Evolutionary conservation across 2,797 vertebrate genomes (phyloP), one percentile per base, ranked within the genome.

Genomic region (Crossoptilon crossoptilon): DNA sequence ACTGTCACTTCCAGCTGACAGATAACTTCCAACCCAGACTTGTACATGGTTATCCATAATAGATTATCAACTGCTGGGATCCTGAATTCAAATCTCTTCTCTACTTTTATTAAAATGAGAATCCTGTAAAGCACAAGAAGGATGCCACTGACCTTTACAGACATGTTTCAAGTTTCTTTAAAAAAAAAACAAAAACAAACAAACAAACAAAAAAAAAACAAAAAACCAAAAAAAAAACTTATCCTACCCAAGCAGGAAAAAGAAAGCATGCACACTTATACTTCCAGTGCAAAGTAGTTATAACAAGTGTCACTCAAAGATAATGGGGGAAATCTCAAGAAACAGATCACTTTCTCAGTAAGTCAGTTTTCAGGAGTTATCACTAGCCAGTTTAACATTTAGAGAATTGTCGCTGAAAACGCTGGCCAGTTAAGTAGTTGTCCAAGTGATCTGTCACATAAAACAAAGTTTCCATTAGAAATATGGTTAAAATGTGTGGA

Each of bases 401-500:
- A 67, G 46, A 56, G 8, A 15, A 33, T 23, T 67, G 33, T 12
- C 18, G 37, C 49, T 72, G 21, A 84, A 87, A 77, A 24, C 5
- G 15, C 7, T 49, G 68, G 9, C 4, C n/a, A 33, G 33, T 29
- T 59, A 39, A 11, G 4, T 49, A 72, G 22, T 68, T 48, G 62
- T 33, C 7, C 24, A 63, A 63, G 37, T 41, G 60, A 63, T 29
- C 6, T 37, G 11, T 35, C 9, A 63, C 6, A 31, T 51, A 37
- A 66, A 76, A 33, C 7, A 59, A 59, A 64, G 46, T 2, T 60
- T 64, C 14, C 8, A 10, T 33, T 59, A 75, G 24, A 87, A 88
- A 48, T 17, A 14, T 3, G 24, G 18, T 41, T 69, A 64, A 3
- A 1, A 1, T 11, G 8, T 10, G 12, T 2, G 1, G 35, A 72